Evolutionary conservation across 2,888 invertebrate species (phyloP).

Genomic region (Brenthis daphne): DNA sequence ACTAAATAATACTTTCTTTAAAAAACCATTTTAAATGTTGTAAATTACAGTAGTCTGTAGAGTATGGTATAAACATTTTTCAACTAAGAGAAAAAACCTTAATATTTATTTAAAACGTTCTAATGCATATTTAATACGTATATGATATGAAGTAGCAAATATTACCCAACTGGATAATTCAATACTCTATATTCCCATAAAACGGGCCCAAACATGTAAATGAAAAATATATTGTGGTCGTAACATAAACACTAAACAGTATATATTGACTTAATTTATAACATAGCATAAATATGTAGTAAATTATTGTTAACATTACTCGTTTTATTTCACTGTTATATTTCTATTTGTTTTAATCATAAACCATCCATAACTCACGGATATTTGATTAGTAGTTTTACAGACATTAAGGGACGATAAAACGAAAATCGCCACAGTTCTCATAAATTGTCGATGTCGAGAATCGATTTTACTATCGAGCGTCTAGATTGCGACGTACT

Average conservation of each 20-base stretch:
- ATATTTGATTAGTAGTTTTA: slow-evolving; percentile 31
- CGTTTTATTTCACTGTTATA: neutral
- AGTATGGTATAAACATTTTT: too few relatives aligned
- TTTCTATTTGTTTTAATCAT: slow-evolving; percentile 11
- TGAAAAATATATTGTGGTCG: slow-evolving; percentile 2
- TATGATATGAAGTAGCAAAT: neutral
- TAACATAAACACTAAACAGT: neutral
- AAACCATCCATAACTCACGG: slow-evolving; percentile 18
- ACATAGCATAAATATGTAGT: neutral
- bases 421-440: slow-evolving; percentile 43
- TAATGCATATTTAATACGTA: neutral
- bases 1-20: too few relatives aligned
- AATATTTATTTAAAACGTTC: neutral
- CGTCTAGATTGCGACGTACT: slow-evolving; percentile 35
- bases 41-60: too few relatives aligned
- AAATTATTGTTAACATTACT: neutral
- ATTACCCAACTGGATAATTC: neutral
- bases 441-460: slow-evolving; percentile 43
- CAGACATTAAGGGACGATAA: slow-evolving; percentile 36
- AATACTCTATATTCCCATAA: neutral
- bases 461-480: slow-evolving; percentile 47
- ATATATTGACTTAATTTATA: slow-evolving; percentile 9
- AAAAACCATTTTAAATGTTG: too few relatives aligned
- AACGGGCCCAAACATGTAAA: slow-evolving; percentile 12
- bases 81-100: too few relatives aligned